A percentile compares a stretch with the other conserved stretches of the same genome.
Evolutionary conservation across 2,113 vertebrate species (phyloP).

Genomic region (Mastomys natalensis): DNA sequence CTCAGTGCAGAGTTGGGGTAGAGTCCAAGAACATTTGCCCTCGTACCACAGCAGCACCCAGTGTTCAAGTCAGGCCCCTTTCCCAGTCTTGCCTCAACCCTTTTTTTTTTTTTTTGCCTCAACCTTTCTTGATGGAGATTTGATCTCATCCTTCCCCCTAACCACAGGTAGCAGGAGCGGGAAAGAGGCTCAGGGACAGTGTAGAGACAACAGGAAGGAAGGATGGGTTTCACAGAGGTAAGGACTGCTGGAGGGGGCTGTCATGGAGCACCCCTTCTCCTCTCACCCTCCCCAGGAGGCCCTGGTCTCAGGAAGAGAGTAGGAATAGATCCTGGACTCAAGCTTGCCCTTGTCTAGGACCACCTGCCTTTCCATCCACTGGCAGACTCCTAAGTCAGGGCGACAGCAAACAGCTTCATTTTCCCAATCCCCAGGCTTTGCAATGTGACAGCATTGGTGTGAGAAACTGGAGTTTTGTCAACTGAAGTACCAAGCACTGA

Average conservation of each 20-base stretch:
- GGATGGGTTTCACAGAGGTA: accelerated
- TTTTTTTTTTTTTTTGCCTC: not conserved
- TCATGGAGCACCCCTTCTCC: not conserved
- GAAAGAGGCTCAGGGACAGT: not conserved
- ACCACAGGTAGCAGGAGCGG: not conserved
- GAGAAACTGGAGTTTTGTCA: constrained; percentile 7
- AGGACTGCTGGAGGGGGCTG: not conserved
- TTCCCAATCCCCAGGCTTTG: not conserved
- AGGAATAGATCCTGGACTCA: not conserved
- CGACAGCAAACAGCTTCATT: not conserved
- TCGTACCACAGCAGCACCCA: not conserved
- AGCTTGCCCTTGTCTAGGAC: not conserved
- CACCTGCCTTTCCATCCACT: not conserved
- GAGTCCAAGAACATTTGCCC: not conserved
- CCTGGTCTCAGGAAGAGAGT: not conserved
- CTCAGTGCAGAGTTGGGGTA: not conserved
- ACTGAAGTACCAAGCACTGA: constrained; percentile 25
- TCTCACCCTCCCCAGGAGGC: not conserved
- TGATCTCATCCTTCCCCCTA: not conserved
- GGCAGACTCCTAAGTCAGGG: not conserved
- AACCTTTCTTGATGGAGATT: not conserved
- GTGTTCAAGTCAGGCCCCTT: not conserved
- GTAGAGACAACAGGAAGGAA: not conserved
- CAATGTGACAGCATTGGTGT: not conserved
- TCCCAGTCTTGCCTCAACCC: not conserved